Evolutionary conservation across 92 coral and sea anemone genomes (phyloP), one percentile per base, ranked within the genome.

Genomic region (Phymanthus crucifer): DNA sequence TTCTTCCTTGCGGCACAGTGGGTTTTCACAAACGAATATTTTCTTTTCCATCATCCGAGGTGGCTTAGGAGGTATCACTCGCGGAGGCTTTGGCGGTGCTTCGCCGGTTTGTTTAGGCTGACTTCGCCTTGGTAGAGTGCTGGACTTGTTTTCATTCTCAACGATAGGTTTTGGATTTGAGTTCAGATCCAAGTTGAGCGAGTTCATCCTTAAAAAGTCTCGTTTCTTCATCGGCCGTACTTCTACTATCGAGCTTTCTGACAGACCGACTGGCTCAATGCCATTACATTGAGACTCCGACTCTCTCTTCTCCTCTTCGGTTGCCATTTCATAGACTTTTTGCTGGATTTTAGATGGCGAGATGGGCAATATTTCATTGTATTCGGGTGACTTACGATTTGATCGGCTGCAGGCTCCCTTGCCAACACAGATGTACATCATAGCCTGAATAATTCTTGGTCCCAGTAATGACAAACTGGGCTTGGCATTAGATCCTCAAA

Each of bases 41-140:
- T 93, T 93, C 72, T 90, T 93, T 81, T 93, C 94, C 99, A 96
- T 93, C 58, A 96, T 74, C 32, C 99, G 84, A 1, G 99, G 99
- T 31, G 99, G 99, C 75, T 96, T 96, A 6, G 99, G 99, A 13
- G 99, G 99, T 29, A 92, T 57, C 32, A 93, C 76, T 27, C 94
- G 90, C 10, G 97, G 97, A 76, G 93, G 93, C 40, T 91, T 91
- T 46, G 93, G 97, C 73, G 97, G 97, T 56, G 97, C 91, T 32
- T 86, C 82, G n/a, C n/a, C n/a, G 38, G 32, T 4, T 64, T 77
- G 81, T 75, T 90, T 92, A 38, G 75, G 75, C 48, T 77, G 76
- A 77, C 78, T 89, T 32, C 97, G 83, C 47, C 97, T 79, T 4
- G 97, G 97, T 21, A 92, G 61, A 19, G 97, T 92, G 66, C 87